Evolutionary conservation across 1,140 invertebrate genomes (phyloP).

Genomic region (Propsilocerus akamusi): DNA sequence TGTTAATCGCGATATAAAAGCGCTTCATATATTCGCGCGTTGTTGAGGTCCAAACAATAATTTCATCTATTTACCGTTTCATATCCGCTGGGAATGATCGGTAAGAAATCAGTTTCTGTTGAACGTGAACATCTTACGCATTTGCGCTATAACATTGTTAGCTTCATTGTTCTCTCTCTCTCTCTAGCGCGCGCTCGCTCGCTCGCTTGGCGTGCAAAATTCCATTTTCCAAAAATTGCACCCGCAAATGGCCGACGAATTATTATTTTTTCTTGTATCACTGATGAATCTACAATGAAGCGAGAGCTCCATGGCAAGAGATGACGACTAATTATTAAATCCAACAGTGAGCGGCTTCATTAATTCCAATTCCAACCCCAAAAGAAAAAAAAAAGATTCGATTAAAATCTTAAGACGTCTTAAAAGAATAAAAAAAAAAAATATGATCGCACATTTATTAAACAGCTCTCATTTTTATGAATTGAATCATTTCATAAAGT

Average conservation of each 20-base stretch:
- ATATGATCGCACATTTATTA: slow-evolving; percentile 4
- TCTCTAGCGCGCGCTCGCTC: no score
- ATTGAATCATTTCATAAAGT: slow-evolving; percentile 1
- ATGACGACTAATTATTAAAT: not conserved
- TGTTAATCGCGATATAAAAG: not conserved
- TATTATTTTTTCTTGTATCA: not conserved
- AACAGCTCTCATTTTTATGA: not conserved
- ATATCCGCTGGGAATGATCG: not conserved
- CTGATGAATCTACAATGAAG: not conserved
- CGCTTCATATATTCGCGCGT: not conserved
- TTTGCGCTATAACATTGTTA: no score
- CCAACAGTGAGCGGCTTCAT: not conserved
- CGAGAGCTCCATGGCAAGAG: not conserved
- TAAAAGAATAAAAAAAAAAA: not conserved
- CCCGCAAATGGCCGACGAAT: no score
- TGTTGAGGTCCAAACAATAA: no score
- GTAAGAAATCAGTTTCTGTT: not conserved
- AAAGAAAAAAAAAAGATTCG: not conserved
- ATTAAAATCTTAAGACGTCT: slow-evolving; percentile 2
- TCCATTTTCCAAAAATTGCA: no score
- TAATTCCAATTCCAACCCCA: not conserved
- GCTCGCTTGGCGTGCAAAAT: no score
- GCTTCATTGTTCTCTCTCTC: not conserved
- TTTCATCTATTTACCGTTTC: not conserved
- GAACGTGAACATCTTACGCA: slow-evolving; percentile 2